Conservation (phyloP, 2,797 vertebrate genomes). For the Botia almorhae region DNA sequence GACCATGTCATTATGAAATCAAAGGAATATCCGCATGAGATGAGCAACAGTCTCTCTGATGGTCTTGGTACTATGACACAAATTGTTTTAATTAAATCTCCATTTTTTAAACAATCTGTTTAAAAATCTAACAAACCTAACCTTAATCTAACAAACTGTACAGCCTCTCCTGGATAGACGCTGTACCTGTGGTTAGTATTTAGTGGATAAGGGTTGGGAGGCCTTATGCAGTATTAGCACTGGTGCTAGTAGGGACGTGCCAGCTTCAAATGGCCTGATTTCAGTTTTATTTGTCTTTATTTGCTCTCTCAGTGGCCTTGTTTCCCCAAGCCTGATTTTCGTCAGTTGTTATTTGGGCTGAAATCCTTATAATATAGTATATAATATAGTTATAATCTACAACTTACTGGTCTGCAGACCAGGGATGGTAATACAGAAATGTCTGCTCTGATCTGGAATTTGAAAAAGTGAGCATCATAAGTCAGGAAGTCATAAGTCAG, state of each 20-base stretch:
- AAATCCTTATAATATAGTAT: background rate
- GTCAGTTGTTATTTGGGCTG: background rate
- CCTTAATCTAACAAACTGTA: too few relatives aligned
- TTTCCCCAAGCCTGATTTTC: background rate
- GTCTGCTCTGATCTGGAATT: too few relatives aligned
- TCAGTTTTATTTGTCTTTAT: constrained; percentile 25
- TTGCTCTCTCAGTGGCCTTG: constrained; percentile 27
- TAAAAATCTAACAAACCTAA: too few relatives aligned
- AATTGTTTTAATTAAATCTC: too few relatives aligned
- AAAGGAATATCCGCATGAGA: background rate
- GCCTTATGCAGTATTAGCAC: constrained; percentile 2
- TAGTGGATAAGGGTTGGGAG: background rate
- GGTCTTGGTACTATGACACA: too few relatives aligned
- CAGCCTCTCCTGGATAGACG: background rate
- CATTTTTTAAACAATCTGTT: too few relatives aligned
- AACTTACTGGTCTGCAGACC: too few relatives aligned
- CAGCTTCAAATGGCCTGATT: constrained; percentile 26
- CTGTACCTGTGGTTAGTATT: constrained; percentile 41
- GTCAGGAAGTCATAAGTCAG: too few relatives aligned
- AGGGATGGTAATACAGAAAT: too few relatives aligned
- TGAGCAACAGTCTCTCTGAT: too few relatives aligned
- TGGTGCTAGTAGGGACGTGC: constrained; percentile 24
- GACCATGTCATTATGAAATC: background rate
- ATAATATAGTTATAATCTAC: too few relatives aligned
- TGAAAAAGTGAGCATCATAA: too few relatives aligned